These are phyloP conservation scores for Rhombomys opimus DNA, from an alignment of 2,113 vertebrate species.

Conservation along the genomic window DNA sequence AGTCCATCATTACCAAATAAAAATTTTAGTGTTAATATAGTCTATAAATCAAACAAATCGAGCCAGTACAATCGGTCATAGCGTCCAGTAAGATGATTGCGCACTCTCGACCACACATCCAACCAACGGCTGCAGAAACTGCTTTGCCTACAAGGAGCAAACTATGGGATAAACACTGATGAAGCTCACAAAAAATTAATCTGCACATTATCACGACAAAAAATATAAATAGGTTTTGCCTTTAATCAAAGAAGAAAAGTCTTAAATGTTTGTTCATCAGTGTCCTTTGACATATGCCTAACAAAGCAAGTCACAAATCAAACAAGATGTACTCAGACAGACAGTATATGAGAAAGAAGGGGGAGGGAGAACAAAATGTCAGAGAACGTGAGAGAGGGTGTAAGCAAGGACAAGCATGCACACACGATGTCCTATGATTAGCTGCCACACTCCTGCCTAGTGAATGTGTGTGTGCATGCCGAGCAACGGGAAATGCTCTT, in stretches of 20 bases:
- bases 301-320: background rate
- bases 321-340: too few species aligned
- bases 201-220: background rate
- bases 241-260: conserved; percentile 11
- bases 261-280: background rate
- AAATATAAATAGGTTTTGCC: background rate
- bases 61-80: background rate
- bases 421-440: background rate
- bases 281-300: background rate
- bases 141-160: background rate
- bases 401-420: too few species aligned
- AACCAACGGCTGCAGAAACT: background rate
- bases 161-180: background rate
- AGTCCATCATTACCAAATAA: background rate
- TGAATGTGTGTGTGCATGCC: background rate
- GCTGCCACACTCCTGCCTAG: background rate
- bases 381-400: background rate
- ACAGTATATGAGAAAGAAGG: background rate
- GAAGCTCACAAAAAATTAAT: background rate
- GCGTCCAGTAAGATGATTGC: background rate
- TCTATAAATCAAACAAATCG: background rate
- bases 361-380: background rate
- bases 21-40: background rate
- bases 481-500: background rate
- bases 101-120: background rate